Evolutionary conservation across 2,113 vertebrate species (phyloP).

Genomic region (Tachysurus vachellii): DNA sequence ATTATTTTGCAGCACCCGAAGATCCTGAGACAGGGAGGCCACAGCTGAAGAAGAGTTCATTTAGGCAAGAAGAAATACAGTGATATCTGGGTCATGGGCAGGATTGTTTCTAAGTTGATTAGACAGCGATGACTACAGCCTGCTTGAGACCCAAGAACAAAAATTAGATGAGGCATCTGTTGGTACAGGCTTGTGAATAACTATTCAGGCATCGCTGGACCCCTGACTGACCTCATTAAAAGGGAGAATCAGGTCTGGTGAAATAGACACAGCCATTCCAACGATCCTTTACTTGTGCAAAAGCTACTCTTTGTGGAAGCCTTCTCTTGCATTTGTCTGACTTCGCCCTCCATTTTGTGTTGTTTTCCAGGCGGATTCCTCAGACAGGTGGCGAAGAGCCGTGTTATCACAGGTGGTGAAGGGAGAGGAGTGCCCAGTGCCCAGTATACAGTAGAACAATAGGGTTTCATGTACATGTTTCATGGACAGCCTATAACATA

Average conservation of each 20-base stretch:
- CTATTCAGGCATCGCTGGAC: too few species aligned
- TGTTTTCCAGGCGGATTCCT: not conserved
- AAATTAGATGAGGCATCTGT: too few species aligned
- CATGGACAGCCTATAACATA: not conserved
- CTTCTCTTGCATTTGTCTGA: not conserved
- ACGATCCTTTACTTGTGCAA: not conserved
- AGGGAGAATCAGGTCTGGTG: not conserved
- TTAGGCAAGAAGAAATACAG: too few species aligned
- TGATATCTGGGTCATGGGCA: too few species aligned
- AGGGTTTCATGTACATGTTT: not conserved
- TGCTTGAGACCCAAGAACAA: too few species aligned
- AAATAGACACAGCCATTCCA: not conserved
- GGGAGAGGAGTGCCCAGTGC: not conserved
- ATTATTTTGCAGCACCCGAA: too few species aligned
- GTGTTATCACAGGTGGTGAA: not conserved
- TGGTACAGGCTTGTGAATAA: too few species aligned
- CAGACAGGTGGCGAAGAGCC: not conserved
- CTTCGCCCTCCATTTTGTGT: not conserved
- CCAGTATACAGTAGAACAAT: not conserved
- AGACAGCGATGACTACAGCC: too few species aligned
- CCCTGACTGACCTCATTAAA: not conserved
- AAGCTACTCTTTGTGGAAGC: not conserved
- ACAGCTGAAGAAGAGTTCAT: not conserved
- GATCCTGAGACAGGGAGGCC: not conserved
- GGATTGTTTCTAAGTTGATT: too few species aligned